Conservation (phyloP, 2,888 invertebrate species). For the Trachelus tabidus region DNA sequence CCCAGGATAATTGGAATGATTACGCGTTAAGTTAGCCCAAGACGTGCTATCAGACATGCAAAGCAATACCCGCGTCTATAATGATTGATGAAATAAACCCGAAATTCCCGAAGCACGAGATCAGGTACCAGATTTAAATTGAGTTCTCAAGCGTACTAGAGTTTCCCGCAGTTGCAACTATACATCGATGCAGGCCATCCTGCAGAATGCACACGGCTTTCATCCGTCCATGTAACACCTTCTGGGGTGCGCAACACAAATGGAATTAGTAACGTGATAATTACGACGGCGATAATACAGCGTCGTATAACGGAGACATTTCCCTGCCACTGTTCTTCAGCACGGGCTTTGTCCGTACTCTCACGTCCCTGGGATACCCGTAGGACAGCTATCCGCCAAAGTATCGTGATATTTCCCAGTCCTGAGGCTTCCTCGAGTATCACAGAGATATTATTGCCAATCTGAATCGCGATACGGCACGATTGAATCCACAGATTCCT, state of each 20-base stretch:
- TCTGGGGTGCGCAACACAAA: not conserved
- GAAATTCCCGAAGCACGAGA: not conserved
- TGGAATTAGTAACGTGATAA: conserved; percentile 9
- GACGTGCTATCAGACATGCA: not conserved
- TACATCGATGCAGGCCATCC: not conserved
- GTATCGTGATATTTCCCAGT: not conserved
- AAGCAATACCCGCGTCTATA: not conserved
- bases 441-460: not conserved
- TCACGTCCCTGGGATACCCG: not conserved
- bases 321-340: not conserved
- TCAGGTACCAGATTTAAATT: not conserved
- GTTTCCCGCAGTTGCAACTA: not conserved
- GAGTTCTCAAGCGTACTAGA: not conserved
- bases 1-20: not conserved
- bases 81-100: not conserved
- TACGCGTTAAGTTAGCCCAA: not conserved
- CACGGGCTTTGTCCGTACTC: not conserved
- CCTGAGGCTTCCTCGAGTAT: not conserved
- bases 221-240: not conserved
- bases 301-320: not conserved
- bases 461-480: not conserved
- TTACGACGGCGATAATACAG: conserved; percentile 2
- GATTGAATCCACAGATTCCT: not conserved
- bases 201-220: not conserved
- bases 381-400: not conserved